Evolutionary conservation across 2,113 vertebrate species (phyloP), one percentile per base, ranked within the genome.

Genomic region (Chaetodon auriga): DNA sequence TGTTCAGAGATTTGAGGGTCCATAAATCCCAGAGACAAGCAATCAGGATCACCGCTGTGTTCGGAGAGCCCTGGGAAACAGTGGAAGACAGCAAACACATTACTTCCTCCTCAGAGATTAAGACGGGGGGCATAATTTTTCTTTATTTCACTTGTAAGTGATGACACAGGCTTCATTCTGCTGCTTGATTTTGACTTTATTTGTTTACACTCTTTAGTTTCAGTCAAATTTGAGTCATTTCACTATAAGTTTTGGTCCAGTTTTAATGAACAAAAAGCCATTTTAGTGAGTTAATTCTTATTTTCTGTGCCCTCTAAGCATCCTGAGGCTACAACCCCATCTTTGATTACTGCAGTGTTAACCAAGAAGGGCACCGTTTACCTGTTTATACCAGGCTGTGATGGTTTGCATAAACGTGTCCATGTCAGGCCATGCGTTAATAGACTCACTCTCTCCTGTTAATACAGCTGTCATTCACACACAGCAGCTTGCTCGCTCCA

Each of bases 1-100:
- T 86, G 81, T 54, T 68, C 72, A 62, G 71, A 58, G 87, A 91
- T 92, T 93, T 82, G 80, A 83, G 74, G 83, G 57, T 38, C 81
- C 69, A 84, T 93, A 93, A 93, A 94, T 92, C 83, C 72, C 77
- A 46, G 68, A 68, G 90, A 93, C 85, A 89, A 83, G 71, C 49
- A 51, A 41, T 78, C 80, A 43, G 78, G 51, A 82, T 48, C 51
- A 18, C 8, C 9, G 61, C 73, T 78, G 53, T 61, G 68, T 81
- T 71, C 4, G 68, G 10, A 45, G 65, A 80, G 66, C 61, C 23
- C 23, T 70, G 85, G 80, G 77, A 80, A 91, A 86, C 57, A 79
- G 84, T 19, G 49, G 70, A 68, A 64, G 82, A 81, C 78, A 38
- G 71, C 4, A 60, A 6, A 79, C 77, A 77, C 53, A 71, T 23